Percentiles rank a stretch among this genome's conserved stretches.
These are phyloP conservation scores for Otus sunia DNA, from an alignment of 2,113 vertebrate genomes.

Conservation along the genomic window DNA sequence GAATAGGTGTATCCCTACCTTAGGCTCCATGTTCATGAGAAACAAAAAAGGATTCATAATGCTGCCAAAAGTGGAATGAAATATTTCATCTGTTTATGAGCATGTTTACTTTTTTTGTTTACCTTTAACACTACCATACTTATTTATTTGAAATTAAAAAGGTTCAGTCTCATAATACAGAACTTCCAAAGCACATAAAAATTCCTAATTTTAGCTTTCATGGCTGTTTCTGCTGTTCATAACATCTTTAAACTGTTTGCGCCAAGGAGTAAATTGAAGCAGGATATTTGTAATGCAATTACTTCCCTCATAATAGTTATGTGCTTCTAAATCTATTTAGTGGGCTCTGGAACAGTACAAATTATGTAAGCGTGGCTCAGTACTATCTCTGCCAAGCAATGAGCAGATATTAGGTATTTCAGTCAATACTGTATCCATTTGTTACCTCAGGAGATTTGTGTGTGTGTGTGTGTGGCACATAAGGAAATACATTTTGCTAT, in stretches of 20 bases:
- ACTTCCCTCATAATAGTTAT: neutral
- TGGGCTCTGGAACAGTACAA: neutral
- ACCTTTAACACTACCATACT: neutral
- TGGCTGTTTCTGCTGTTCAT: neutral
- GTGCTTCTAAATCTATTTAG: constrained; percentile 2
- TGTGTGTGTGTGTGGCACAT: too few species aligned
- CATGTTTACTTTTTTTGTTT: neutral
- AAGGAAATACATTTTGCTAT: neutral
- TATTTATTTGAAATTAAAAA: neutral
- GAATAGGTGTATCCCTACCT: neutral
- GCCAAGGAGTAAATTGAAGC: neutral
- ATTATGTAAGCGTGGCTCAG: neutral
- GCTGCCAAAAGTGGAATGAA: neutral
- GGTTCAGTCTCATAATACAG: neutral
- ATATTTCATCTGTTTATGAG: neutral
- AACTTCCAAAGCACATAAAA: neutral
- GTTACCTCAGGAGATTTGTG: neutral
- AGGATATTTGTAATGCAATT: neutral
- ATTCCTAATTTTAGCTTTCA: neutral
- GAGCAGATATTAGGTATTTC: neutral
- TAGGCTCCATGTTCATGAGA: neutral
- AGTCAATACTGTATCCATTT: neutral
- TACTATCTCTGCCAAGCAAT: neutral
- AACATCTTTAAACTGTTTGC: neutral
- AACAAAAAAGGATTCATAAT: neutral